Percentiles rank a stretch among this genome's conserved stretches.
Conservation (phyloP, 2,797 vertebrate species). For the Anableps anableps region DNA sequence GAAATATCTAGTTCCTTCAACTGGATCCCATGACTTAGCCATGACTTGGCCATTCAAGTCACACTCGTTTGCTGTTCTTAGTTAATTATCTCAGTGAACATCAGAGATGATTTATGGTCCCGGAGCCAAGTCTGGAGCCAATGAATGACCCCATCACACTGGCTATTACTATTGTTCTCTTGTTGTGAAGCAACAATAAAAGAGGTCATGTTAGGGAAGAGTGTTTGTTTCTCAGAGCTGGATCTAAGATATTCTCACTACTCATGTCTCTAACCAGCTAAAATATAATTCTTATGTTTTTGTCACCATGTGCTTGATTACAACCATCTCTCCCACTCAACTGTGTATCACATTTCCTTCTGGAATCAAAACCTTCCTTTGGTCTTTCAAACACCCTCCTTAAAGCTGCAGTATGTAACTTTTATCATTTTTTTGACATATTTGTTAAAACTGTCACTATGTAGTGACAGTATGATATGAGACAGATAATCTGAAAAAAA, state of each 20-base stretch:
- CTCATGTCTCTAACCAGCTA: constrained; percentile 11
- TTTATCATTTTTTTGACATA: no score
- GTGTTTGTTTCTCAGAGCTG: constrained; percentile 10
- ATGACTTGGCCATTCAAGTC: not conserved
- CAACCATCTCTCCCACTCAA: not conserved
- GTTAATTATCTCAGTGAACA: constrained; percentile 5
- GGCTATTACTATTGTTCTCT: not conserved
- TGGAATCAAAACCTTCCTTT: not conserved
- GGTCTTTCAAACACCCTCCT: not conserved
- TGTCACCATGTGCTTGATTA: not conserved
- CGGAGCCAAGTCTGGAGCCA: not conserved
- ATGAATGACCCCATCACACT: not conserved
- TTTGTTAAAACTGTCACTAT: no score
- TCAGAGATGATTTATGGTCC: not conserved
- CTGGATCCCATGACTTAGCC: not conserved
- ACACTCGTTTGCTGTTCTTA: not conserved
- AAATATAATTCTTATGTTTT: not conserved
- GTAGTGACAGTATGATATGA: no score
- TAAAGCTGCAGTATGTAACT: no score
- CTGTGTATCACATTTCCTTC: not conserved
- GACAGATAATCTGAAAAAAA: no score
- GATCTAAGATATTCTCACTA: constrained; percentile 13
- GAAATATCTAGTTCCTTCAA: constrained; percentile 5
- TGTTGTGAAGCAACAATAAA: constrained; percentile 11
- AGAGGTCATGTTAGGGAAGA: not conserved